Evolutionary conservation across 2,888 invertebrate species (phyloP).

Genomic region (Tigriopus californicus): DNA sequence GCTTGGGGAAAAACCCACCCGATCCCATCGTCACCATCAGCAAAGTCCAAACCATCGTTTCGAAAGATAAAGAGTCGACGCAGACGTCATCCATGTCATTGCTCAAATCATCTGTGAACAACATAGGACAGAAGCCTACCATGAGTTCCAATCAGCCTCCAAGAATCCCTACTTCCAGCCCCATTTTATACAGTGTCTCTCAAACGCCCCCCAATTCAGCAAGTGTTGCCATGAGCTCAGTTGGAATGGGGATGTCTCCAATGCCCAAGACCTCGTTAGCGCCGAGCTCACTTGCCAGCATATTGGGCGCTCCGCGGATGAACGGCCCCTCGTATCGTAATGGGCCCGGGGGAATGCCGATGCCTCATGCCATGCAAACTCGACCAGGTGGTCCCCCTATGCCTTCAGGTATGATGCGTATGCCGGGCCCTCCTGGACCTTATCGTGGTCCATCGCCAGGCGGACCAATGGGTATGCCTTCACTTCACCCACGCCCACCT

Average conservation of each 20-base stretch:
- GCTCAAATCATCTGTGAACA: no score
- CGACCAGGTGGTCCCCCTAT: neutral
- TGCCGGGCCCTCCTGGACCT: neutral
- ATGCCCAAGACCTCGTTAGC: neutral
- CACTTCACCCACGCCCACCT: constrained; percentile 6
- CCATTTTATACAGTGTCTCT: neutral
- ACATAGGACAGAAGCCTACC: neutral
- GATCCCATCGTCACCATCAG: constrained; percentile 11
- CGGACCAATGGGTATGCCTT: constrained; percentile 3
- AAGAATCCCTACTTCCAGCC: neutral
- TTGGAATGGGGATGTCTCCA: no score
- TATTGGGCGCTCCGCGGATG: neutral
- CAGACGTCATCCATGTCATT: no score
- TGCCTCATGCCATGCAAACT: neutral
- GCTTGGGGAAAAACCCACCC: neutral
- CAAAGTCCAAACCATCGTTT: constrained; percentile 1
- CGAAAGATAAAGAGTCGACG: neutral
- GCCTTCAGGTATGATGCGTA: neutral
- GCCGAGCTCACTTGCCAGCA: neutral
- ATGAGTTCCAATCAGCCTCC: neutral
- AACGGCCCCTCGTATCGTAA: neutral
- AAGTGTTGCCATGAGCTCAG: neutral
- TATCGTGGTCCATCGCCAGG: neutral
- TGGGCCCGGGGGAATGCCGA: neutral
- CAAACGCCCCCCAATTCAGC: neutral